Conservation (phyloP, 2,113 vertebrate species). For the Oryzias woworae region DNA sequence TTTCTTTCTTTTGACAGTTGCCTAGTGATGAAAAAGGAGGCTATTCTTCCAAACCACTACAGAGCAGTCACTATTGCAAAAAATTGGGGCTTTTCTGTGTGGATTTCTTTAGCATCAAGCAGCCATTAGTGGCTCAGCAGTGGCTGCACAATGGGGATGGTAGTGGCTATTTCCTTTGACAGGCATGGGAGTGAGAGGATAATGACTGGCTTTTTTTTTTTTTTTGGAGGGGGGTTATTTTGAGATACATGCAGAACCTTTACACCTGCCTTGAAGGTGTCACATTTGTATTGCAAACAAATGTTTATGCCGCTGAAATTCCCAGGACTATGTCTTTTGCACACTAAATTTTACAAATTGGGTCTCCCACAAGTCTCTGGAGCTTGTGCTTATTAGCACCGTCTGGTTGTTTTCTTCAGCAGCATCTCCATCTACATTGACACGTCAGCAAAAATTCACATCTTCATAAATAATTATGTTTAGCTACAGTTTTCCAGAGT, state of each 20-base stretch:
- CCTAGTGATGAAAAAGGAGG: not conserved
- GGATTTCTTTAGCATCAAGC: constrained; percentile 3
- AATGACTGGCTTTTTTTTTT: constrained; percentile 4
- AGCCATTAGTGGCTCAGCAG: constrained; percentile 13
- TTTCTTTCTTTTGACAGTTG: constrained; percentile 10
- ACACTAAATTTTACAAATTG: not conserved
- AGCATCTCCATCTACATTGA: not conserved
- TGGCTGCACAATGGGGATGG: not conserved
- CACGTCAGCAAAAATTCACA: not conserved
- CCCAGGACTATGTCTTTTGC: not conserved
- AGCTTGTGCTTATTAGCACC: not conserved
- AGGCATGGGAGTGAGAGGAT: constrained; percentile 7
- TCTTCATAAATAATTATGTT: not conserved
- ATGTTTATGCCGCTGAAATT: constrained; percentile 4
- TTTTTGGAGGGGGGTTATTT: not conserved
- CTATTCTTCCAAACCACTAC: constrained; percentile 6
- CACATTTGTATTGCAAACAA: not conserved
- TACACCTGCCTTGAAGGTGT: not conserved
- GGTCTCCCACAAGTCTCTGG: not conserved
- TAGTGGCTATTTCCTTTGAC: constrained; percentile 8
- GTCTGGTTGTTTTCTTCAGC: not conserved
- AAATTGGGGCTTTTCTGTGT: constrained; percentile 7
- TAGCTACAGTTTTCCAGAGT: not conserved
- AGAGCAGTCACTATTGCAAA: constrained; percentile 7
- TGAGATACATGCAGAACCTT: not conserved